A percentile compares a stretch with the other conserved stretches of the same genome.
Evolutionary conservation across 2,113 vertebrate genomes (phyloP).

Genomic region (Malurus alboscapulatus): DNA sequence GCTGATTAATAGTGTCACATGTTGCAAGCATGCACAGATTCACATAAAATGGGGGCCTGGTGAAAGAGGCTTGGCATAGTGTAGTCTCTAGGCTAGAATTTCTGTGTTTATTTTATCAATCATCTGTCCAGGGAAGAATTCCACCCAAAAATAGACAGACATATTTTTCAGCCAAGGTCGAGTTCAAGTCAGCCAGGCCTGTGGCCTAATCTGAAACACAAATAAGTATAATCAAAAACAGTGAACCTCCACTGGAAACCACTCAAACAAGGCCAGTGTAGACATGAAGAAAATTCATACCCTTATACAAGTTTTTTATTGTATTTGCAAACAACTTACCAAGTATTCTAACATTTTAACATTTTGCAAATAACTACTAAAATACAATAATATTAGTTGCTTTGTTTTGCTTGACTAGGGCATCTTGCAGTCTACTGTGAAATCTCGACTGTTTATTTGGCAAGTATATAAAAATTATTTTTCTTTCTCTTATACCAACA

Average conservation of each 20-base stretch:
- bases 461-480: not conserved
- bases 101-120: not conserved
- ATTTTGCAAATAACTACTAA: not conserved
- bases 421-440: not conserved
- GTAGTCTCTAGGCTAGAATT: not conserved
- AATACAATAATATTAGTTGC: not conserved
- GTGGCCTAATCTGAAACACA: not conserved
- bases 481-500: not conserved
- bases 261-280: not conserved
- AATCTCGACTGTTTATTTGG: not conserved
- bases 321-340: not conserved
- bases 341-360: not conserved
- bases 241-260: not conserved
- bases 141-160: not conserved
- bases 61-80: not conserved
- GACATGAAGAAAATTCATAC: not conserved
- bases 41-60: not conserved
- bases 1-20: not conserved
- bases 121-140: not conserved
- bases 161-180: not conserved
- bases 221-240: accelerated
- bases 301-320: not conserved
- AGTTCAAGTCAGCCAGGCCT: not conserved
- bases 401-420: not conserved
- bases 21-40: not conserved